Conservation (phyloP, 2,797 vertebrate species). For the Pelodytes ibericus region DNA sequence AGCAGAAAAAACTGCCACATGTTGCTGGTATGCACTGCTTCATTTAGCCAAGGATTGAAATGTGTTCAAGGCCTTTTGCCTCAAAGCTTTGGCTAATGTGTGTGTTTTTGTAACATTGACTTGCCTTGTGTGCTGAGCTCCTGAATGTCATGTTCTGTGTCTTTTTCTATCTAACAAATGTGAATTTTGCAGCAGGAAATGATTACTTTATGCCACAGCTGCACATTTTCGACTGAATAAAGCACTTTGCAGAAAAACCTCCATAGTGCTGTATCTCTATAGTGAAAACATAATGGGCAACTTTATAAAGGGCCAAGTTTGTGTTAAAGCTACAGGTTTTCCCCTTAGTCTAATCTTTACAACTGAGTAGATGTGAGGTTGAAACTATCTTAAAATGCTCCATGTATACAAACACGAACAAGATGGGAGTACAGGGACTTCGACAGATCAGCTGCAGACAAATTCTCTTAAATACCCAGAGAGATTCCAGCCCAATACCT, state of each 20-base stretch:
- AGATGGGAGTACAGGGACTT: too few relatives aligned
- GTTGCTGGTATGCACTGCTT: background rate
- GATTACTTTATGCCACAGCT: slow-evolving; percentile 19
- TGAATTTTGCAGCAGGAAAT: slow-evolving; percentile 33
- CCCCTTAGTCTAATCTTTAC: too few relatives aligned
- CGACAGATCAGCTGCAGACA: too few relatives aligned
- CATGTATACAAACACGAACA: too few relatives aligned
- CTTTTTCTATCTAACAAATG: slow-evolving; percentile 49
- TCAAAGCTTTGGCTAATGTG: slow-evolving; percentile 11
- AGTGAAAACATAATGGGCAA: too few relatives aligned
- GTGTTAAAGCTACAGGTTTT: too few relatives aligned
- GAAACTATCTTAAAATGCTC: too few relatives aligned
- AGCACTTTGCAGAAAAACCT: slow-evolving; percentile 51
- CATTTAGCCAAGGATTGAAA: background rate
- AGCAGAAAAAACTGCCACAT: background rate
- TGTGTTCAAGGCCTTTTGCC: background rate
- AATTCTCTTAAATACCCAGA: too few relatives aligned
- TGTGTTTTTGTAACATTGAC: slow-evolving; percentile 41
- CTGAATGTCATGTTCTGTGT: slow-evolving; percentile 35
- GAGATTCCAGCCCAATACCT: too few relatives aligned
- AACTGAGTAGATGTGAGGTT: too few relatives aligned
- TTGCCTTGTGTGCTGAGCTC: slow-evolving; percentile 38
- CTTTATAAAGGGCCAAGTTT: too few relatives aligned
- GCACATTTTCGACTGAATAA: slow-evolving; percentile 32
- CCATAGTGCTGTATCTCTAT: background rate